These are phyloP conservation scores for Netelia melanura DNA, from an alignment of 2,888 invertebrate species.

Conservation along the genomic window DNA sequence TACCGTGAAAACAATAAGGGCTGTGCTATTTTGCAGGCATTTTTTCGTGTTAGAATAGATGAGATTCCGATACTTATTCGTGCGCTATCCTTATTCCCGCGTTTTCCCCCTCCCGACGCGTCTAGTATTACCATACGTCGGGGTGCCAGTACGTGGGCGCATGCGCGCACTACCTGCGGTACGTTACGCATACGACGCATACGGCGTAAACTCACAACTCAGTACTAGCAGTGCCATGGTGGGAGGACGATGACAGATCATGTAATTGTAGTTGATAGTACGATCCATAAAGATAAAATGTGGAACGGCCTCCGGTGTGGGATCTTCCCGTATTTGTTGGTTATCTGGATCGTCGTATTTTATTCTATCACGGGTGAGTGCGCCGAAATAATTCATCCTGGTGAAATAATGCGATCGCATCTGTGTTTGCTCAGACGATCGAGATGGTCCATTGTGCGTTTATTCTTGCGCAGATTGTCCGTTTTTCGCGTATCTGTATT, in stretches of 20 bases:
- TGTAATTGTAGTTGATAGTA: conserved; percentile 69
- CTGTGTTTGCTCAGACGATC: conserved; percentile 13
- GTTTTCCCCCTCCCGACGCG: neutral
- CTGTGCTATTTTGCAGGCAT: neutral
- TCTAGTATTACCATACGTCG: neutral
- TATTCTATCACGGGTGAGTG: conserved; percentile 76
- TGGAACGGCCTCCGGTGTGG: conserved; percentile 73
- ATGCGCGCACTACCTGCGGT: no score
- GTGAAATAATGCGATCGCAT: conserved; percentile 10
- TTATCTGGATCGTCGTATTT: conserved; percentile 72
- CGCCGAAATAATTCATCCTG: neutral
- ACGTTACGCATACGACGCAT: neutral
- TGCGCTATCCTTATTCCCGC: neutral
- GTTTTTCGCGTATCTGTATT: conserved; percentile 9
- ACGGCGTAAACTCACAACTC: neutral
- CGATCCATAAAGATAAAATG: conserved; percentile 72
- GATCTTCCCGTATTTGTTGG: conserved; percentile 69
- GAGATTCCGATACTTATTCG: neutral
- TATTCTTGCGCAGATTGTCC: conserved; percentile 24
- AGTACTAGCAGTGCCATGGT: conserved; percentile 74
- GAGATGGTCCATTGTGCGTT: conserved; percentile 17
- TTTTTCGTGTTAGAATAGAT: neutral
- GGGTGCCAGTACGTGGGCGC: no score
- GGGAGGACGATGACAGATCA: conserved; percentile 74
- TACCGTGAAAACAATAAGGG: neutral